Base-by-base conservation (phyloP, 2,797 vertebrate genomes). In the Silurus lanzhouensis region DNA sequence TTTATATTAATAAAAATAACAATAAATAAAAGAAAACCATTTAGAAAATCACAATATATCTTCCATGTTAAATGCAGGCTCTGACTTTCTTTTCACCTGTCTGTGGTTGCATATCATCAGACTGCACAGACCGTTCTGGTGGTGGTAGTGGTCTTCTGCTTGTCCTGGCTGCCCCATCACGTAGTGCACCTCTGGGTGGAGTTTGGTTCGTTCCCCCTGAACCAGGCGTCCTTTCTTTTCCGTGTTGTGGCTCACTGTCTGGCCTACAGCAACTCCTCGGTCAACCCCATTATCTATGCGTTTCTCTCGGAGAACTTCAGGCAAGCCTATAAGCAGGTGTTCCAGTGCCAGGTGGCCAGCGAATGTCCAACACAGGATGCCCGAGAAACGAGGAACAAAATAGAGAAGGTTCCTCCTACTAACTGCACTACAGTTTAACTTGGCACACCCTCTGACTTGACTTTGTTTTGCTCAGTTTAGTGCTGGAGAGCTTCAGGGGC, bases 231-330 rank as follows among this genome's bases (percentile, higher is more conserved):
- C 82, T 99, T 99, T 84, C 91, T 97, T 90, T 93, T 99, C 85
- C 95, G 97, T 19, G 92, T 99, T 89, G 93, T 93, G 0, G 97
- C 98, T 1, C 98, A 99, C 92, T 99, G 98, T 92, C 94, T 99
- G 94, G 97, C 97, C 1, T 99, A 99, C 92, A 99, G 98, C 94
- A 99, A 99, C 91, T 99, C 98, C 3, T 99, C 98, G 0, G 96
- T 99, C 89, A 99, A 99, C 90, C 98, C 98, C 0, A 96, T 99
- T 91, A 99, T 99, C 91, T 99, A 99, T 0, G 98, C 96, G 0
- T 99, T 99, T 87, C 96, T 99, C 72, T 99, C 98, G 0, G 98
- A 99, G 93, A 99, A 99, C 93, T 99, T 99, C 93, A 93, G 98
- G 88, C 97, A 98, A 91, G 97, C 98, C 15, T 99, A 99, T 89